These are phyloP conservation scores for Tragelaphus scriptus DNA, from an alignment of 2,113 vertebrate species.

Conservation along the genomic window DNA sequence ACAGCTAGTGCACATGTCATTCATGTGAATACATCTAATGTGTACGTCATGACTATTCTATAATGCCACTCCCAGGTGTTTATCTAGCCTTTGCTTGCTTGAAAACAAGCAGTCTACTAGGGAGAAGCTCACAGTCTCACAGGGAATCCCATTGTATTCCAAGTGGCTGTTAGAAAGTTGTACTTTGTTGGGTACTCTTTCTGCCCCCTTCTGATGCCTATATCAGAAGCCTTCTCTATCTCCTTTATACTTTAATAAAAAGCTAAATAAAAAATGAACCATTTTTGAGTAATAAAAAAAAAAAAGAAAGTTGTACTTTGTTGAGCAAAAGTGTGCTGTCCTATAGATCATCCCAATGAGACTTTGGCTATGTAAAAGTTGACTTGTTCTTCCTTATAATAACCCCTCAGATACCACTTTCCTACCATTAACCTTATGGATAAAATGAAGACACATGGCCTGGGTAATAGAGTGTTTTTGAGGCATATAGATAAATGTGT, in stretches of 20 bases:
- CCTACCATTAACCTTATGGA: background rate
- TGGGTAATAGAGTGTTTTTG: background rate
- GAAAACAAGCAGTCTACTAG: background rate
- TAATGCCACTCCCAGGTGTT: background rate
- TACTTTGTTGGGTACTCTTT: background rate
- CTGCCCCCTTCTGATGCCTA: no score
- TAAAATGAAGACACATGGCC: background rate
- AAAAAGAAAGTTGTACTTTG: background rate
- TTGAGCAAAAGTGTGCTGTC: background rate
- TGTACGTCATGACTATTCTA: background rate
- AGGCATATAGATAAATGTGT: constrained; percentile 4
- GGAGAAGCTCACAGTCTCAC: background rate
- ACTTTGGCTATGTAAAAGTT: background rate
- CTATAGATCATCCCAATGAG: background rate
- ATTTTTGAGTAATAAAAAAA: no score
- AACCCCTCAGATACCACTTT: background rate
- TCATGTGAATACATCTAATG: background rate
- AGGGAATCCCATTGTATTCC: background rate
- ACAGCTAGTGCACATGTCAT: background rate
- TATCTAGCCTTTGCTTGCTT: background rate
- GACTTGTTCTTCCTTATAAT: background rate
- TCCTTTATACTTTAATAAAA: no score
- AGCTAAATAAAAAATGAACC: no score
- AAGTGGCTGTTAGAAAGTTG: background rate
- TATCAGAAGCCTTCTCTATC: no score